Base-by-base conservation (phyloP, 1,140 invertebrate genomes). In the Drosophila bipectinata region DNA sequence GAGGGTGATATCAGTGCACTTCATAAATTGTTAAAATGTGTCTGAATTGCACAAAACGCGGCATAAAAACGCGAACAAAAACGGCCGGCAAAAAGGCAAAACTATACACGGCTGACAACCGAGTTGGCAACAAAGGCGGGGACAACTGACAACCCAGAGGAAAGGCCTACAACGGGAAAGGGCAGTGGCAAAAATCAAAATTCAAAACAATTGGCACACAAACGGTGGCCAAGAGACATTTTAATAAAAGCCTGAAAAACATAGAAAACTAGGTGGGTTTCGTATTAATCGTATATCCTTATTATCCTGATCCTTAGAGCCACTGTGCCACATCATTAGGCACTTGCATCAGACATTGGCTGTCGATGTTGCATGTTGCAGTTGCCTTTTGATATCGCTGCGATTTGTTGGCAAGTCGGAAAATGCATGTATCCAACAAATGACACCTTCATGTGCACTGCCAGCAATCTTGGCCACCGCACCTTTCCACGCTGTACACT, bases 1-100 rank as follows among this genome's bases (percentile, higher is more conserved):
- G n/a, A n/a, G n/a, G n/a, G 72, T 47, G 63, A 63, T 67, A 67
- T 45, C 63, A 45, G 47, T 47, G 61, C 63, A 54, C 59, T 75
- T 90, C 88, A 88, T 88, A 90, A 84, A 90, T 81, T 88, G 77
- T 90, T 88, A 82, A 90, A 90, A 82, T 75, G 66, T 87, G 69
- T 82, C 83, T 72, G 74, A 72, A 68, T 51, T 67, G 62, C 59
- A 75, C 74, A 76, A 85, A 85, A 72, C 41, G 67, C 63, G 59
- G 34, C 63, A 67, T 56, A 77, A 72, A 62, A 62, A 61, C 24
- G 58, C 32, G 30, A 48, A 48, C 49, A 34, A 69, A 32, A 41
- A 69, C 12, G 30, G 26, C 28, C n/a, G 18, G 26, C 41, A 49
- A 60, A 55, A 53, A 37, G 37, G 10, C 26, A 55, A 55, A 59